Evolutionary conservation across 1,140 invertebrate species (phyloP), one percentile per base, ranked within the genome.

Genomic region (Drosophila ohnishii): DNA sequence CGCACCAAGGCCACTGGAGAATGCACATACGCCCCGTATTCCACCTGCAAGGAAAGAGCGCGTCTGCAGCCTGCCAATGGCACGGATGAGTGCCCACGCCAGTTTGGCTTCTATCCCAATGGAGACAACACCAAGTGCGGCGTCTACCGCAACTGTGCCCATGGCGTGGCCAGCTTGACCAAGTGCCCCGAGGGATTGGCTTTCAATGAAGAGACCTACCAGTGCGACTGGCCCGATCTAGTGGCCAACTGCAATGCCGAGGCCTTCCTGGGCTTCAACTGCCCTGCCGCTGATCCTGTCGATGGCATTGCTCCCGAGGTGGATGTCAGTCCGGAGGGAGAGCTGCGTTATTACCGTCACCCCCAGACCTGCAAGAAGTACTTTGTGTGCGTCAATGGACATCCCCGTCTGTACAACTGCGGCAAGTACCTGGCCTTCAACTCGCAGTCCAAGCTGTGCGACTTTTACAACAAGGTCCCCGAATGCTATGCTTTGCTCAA

Each of bases 191-290:
- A 97, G 90, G 97, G 97, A 19, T 92, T 98, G 14, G 96, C 97
- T 7, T 98, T 96, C 91, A 96, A 96, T 86, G 92, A 94, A 8
- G 94, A 95, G 48, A 94, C 92, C 3, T 96, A 96, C 78, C 94
- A 95, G 37, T 97, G 97, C 88, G 96, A 97, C 72, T 98, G 97
- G 97, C 96, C 96, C 1, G 96, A 97, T 92, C 93, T 96, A 75
- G 96, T 96, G 3, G 83, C 93, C 2, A 94, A 95, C 55, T 97
- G 96, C 80, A 95, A 97, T 86, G 95, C 95, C 50, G 95, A 96
- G 94, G 94, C 94, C 13, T 96, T 92, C 80, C 90, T 96, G 10
- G 94, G 94, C 19, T 96, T 96, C 90, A 93, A 90, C 2, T 96
- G 95, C 78, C 95, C 95, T 1, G 83, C 73, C 3, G 48, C 84